Base-by-base conservation (phyloP, 1,140 invertebrate genomes). In the Drosophila arawakana region DNA sequence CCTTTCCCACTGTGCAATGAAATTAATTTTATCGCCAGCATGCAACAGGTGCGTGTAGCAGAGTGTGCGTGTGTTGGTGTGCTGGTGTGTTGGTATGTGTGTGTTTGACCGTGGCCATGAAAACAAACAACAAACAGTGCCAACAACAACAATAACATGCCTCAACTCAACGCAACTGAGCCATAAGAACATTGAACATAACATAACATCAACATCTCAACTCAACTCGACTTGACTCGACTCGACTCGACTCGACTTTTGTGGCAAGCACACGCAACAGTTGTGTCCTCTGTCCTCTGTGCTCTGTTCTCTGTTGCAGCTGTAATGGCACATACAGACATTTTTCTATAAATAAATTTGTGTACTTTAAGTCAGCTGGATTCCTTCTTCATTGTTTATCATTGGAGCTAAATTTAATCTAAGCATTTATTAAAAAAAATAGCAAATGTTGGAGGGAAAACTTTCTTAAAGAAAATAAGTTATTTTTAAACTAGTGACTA, bases 1-100 rank as follows among this genome's bases (percentile, higher is more conserved):
- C 55, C 49, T 37, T 41, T 63, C 15, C 41, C 63, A 13, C 55
- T 46, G 61, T 55, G 60, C 73, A 70, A 74, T 73, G 75, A 79
- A 86, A 86, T 89, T 83, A 83, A 88, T 88, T 83, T 89, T 70
- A 83, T 73, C 69, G 74, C 52, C 61, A 43, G 68, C 68, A 59
- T 73, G 73, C 83, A 88, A 88, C 83, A 86, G 83, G 83, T 86
- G 83, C 69, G 77, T 15, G 55, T 59, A 15, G 52, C 41, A 39
- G 13, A 18, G 46, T 58, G 55, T 58, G 25, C 25, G 25, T 30
- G 25, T 30, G 6, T 30, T 30, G 25, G 37, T 47, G 15, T 21
- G 18, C 6, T 41, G 43, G 54, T 57, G 21, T 13, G 25, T 49
- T 21, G 52, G 63, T 39, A 41, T 73, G 46, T 30, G 46, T 47